Conservation (phyloP, 2,797 vertebrate species). For the Phaenicophaeus curvirostris region DNA sequence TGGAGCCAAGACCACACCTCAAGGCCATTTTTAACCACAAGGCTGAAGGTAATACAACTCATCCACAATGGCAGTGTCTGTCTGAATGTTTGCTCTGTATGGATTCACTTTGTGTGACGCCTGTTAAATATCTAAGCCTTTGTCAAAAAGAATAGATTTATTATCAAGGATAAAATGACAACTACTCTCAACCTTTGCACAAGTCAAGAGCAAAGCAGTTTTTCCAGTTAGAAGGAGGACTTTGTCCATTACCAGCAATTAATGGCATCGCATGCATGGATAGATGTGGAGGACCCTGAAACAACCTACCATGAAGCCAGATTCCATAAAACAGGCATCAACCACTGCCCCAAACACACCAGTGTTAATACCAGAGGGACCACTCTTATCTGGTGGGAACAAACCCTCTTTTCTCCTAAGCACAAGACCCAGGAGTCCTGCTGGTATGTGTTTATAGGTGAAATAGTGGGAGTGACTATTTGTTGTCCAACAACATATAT, state of each 20-base stretch:
- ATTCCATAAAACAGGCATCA: background rate
- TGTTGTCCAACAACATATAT: background rate
- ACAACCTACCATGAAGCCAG: background rate
- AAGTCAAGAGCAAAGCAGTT: constrained; percentile 25
- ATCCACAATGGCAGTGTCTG: constrained; percentile 54
- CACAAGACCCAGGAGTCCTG: background rate
- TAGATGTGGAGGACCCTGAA: background rate
- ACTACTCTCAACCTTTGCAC: constrained; percentile 21
- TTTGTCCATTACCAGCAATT: background rate
- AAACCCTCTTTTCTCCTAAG: background rate
- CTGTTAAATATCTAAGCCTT: constrained; percentile 35
- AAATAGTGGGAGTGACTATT: background rate
- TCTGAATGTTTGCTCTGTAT: constrained; percentile 48
- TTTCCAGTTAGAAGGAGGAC: constrained; percentile 35
- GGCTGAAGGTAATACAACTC: background rate
- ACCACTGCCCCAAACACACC: background rate
- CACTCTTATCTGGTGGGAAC: background rate
- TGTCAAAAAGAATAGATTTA: constrained; percentile 50
- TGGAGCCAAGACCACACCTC: constrained; percentile 7
- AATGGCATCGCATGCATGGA: background rate
- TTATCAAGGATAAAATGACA: constrained; percentile 34
- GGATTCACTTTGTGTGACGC: constrained; percentile 37
- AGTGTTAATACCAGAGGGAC: background rate
- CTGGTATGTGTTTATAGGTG: background rate
- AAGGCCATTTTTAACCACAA: constrained; percentile 3